These are phyloP conservation scores for Silurus aristotelis DNA, from an alignment of 2,797 vertebrate species.

Conservation along the genomic window DNA sequence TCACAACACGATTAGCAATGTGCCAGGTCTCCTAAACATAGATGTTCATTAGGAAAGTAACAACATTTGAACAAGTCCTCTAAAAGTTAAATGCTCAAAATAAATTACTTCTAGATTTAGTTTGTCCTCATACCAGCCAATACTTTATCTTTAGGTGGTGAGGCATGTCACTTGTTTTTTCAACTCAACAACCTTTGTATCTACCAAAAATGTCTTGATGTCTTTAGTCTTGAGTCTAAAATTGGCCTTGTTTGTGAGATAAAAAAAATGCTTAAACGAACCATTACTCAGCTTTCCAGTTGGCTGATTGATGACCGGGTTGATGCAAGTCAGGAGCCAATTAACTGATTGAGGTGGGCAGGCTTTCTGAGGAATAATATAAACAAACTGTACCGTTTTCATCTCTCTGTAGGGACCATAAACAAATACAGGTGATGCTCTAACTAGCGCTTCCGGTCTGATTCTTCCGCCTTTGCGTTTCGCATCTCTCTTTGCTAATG, in stretches of 20 bases:
- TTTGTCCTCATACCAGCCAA: constrained; percentile 1
- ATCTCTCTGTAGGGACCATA: constrained; percentile 61
- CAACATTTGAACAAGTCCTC: constrained; percentile 8
- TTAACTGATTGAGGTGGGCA: constrained; percentile 66
- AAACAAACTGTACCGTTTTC: constrained; percentile 72
- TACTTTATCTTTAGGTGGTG: neutral
- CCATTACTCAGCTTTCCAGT: constrained; percentile 64
- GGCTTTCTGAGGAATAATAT: constrained; percentile 60
- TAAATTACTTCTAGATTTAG: constrained; percentile 1
- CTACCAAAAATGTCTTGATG: neutral
- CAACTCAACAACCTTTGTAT: neutral
- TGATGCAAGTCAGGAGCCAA: constrained; percentile 68
- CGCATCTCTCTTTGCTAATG: constrained; percentile 40
- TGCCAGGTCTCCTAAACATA: neutral
- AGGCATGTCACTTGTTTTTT: neutral
- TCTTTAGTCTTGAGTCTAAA: constrained; percentile 3
- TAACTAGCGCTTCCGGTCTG: constrained; percentile 33
- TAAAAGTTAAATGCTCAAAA: neutral
- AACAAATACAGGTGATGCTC: constrained; percentile 63
- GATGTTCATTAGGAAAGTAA: neutral
- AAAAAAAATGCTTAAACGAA: constrained; percentile 43
- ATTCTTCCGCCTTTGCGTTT: constrained; percentile 32
- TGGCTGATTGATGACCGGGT: constrained; percentile 70
- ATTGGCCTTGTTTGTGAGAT: constrained; percentile 16
- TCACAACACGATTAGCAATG: neutral